Conservation (phyloP, 2,888 invertebrate species). For the Eilema depressum region DNA sequence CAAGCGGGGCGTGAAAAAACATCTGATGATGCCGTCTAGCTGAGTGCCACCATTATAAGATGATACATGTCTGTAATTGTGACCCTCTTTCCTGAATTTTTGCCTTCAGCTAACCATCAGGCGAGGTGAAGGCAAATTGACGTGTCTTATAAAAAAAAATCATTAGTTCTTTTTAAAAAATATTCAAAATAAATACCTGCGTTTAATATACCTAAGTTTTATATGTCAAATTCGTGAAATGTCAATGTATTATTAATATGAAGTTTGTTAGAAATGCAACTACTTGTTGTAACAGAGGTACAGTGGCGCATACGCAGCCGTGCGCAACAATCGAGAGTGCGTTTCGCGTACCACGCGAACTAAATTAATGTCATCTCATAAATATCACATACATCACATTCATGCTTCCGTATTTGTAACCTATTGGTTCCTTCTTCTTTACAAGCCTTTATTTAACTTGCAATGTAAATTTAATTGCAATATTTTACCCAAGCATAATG, state of each 20-base stretch:
- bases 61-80: too few relatives aligned
- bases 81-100: too few relatives aligned
- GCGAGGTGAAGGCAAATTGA: too few relatives aligned
- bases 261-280: constrained; percentile 5
- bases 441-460: not conserved
- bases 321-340: constrained; percentile 15
- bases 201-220: not conserved
- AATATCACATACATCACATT: not conserved
- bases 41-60: too few relatives aligned
- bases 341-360: not conserved
- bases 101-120: too few relatives aligned
- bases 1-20: too few relatives aligned
- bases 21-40: too few relatives aligned
- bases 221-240: not conserved
- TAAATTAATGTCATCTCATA: constrained; percentile 9
- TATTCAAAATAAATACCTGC: not conserved
- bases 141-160: too few relatives aligned
- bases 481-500: not conserved
- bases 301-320: constrained; percentile 40
- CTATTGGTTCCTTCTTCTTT: not conserved
- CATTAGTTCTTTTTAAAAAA: not conserved
- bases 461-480: too few relatives aligned
- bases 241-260: not conserved
- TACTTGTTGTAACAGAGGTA: constrained; percentile 3
- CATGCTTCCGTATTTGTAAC: constrained; percentile 7